Base-by-base conservation (phyloP, 2,113 vertebrate genomes). In the Phylloscopus whistleri region DNA sequence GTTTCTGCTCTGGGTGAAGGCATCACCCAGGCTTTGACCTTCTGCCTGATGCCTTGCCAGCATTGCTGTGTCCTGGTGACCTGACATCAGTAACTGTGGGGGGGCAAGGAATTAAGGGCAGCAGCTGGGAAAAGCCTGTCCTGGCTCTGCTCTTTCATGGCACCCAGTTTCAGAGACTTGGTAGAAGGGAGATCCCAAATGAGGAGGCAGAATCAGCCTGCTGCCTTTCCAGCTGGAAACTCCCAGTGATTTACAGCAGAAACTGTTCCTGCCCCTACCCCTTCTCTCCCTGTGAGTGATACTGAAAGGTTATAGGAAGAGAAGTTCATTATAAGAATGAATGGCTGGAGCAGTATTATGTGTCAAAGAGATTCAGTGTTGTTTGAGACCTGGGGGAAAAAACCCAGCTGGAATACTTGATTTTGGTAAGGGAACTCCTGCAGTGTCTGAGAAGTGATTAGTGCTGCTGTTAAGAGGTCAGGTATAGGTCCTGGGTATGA, bases 121-220 rank as follows among this genome's bases (percentile, higher is more conserved):
- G 43, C 64, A 78, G 51, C 83, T 81, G 51, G 56, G 60, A 86
- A 49, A 72, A 93, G 35, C 60, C 33, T 74, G 55, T 67, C 48
- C 64, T 63, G 35, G 35, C 79, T 69, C 53, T 0, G 2, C 49
- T 80, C 28, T 66, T 85, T 3, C 0, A 1, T 37, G 68, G 31
- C 13, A 53, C 44, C 2, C 0, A 0, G 15, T 52, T 89, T 86
- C 0, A 9, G 70, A 59, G 37, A 5, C 16, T 75, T 75, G 55
- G 13, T 22, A 21, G 37, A 84, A 46, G 15, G 24, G 56, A 37
- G 17, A 63, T 87, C 7, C 27, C 3, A 2, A 7, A 1, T 52
- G 35, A 58, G 52, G 44, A 70, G 39, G 52, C 8, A 55, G 14
- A 80, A 41, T 67, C 20, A 70, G 59, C 33, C 13, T 74, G n/a